Percentiles rank a stretch among this genome's conserved stretches.
Conservation (phyloP, 2,797 vertebrate genomes). For the Serranus cabrilla region DNA sequence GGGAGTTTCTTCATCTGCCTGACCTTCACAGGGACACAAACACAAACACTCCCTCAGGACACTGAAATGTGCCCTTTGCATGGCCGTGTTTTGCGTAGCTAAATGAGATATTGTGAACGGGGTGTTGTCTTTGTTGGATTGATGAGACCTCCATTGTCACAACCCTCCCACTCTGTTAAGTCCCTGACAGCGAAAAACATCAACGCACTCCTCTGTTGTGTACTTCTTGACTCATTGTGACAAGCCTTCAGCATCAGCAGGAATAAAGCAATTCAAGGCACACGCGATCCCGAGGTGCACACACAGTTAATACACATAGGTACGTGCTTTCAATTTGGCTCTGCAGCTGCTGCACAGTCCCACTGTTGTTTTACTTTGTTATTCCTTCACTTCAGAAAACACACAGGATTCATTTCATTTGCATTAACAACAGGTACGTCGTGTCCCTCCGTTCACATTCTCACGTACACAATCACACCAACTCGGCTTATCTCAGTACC, state of each 20-base stretch:
- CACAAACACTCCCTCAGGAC: constrained; percentile 15
- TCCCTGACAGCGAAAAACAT: constrained; percentile 53
- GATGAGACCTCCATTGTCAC: constrained; percentile 47
- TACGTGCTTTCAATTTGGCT: constrained; percentile 16
- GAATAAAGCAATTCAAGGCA: constrained; percentile 18
- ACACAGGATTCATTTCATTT: constrained; percentile 42
- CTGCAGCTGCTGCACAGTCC: constrained; percentile 23
- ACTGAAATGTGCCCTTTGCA: background rate
- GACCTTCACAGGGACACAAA: constrained; percentile 26
- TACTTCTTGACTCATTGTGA: constrained; percentile 37
- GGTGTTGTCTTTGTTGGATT: constrained; percentile 33
- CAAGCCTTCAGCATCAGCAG: constrained; percentile 31
- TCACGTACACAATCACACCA: background rate
- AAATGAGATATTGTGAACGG: constrained; percentile 37
- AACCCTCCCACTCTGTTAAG: constrained; percentile 24
- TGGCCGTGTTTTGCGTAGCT: constrained; percentile 16
- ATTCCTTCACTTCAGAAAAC: constrained; percentile 21
- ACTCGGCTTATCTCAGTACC: constrained; percentile 3
- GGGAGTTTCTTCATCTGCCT: background rate
- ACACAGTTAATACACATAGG: constrained; percentile 19
- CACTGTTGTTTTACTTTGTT: constrained; percentile 34
- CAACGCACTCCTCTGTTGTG: constrained; percentile 5
- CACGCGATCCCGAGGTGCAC: constrained; percentile 2
- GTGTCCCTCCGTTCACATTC: constrained; percentile 6
- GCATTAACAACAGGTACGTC: constrained; percentile 13